Evolutionary conservation across 2,888 invertebrate species (phyloP), one percentile per base, ranked within the genome.

Genomic region (Onchidella celtica): DNA sequence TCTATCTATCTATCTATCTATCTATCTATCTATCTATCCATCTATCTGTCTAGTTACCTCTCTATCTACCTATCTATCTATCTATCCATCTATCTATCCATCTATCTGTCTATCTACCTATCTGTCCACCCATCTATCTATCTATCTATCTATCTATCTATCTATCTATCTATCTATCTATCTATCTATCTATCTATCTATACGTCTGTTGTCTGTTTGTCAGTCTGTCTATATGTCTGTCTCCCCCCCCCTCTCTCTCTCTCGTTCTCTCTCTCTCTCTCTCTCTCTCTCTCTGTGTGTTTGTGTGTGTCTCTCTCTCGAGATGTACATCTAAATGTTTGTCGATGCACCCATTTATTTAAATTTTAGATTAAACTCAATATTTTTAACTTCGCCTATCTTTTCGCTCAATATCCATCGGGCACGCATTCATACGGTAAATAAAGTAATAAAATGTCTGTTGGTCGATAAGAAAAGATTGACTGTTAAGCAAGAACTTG

Each of bases 1-100:
- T 27, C 65, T 27, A 32, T 9, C 65, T 17, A 4, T 9, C 27
- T 9, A 4, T 65, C 65, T 65, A 32, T 17, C 65, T 27, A 4
- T 27, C 65, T 65, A 32, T 6, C 32, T 47, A 47, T 47, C 47
- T 47, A 47, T 47, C 17, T 65, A n/a, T 61, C 61, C n/a, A n/a
- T 61, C 61, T 61, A n/a, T 61, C 61, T 61, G 61, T 61, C 61
- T 61, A n/a, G 6, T n/a, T 61, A n/a, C n/a, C 61, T 61, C 11
- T 61, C 61, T 61, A n/a, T 61, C 61, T 27, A n/a, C n/a, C n/a
- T 61, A n/a, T 24, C n/a, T 61, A n/a, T 61, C n/a, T 61, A n/a
- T 24, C n/a, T 61, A n/a, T 61, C 61, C n/a, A n/a, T 61, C n/a
- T 61, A 6, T 27, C n/a, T 61, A 6, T 61, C 61, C n/a, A n/a